Evolutionary conservation across 2,888 invertebrate genomes (phyloP).

Genomic region (Laothoe populi): DNA sequence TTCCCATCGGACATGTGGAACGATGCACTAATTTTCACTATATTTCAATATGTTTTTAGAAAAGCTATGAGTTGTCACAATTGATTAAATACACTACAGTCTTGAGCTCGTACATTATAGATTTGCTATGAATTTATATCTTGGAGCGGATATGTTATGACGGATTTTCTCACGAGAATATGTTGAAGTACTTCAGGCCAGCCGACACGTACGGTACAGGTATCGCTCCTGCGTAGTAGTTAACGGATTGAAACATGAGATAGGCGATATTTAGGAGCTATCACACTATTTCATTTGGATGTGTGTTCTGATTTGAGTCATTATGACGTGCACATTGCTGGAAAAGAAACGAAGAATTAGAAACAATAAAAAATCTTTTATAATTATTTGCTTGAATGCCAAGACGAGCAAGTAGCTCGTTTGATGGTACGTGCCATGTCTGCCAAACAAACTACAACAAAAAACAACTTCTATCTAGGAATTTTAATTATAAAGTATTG

Average conservation of each 20-base stretch:
- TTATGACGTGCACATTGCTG: conserved; percentile 93
- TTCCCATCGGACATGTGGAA: conserved; percentile 55
- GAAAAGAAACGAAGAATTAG: conserved; percentile 61
- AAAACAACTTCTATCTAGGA: too few species aligned
- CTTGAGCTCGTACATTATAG: conserved; percentile 57
- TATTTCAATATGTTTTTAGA: conserved; percentile 57
- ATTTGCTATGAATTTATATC: conserved; percentile 52
- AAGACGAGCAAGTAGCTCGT: too few species aligned
- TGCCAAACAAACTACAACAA: too few species aligned
- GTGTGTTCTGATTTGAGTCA: conserved; percentile 92
- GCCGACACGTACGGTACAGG: conserved; percentile 78
- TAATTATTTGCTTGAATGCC: too few species aligned
- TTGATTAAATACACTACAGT: conserved; percentile 54
- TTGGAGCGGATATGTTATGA: conserved; percentile 54
- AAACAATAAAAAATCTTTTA: not conserved
- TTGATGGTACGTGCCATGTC: too few species aligned
- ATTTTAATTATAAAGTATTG: too few species aligned
- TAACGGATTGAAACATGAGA: conserved; percentile 87
- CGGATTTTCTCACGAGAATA: conserved; percentile 67
- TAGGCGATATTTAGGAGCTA: conserved; percentile 89
- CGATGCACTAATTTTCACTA: conserved; percentile 56
- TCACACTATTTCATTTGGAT: conserved; percentile 94
- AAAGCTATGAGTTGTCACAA: conserved; percentile 61
- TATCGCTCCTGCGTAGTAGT: conserved; percentile 81
- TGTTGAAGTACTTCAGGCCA: conserved; percentile 72